Evolutionary conservation across 2,888 invertebrate species (phyloP).

Genomic region (Drepanosiphum platanoidis): DNA sequence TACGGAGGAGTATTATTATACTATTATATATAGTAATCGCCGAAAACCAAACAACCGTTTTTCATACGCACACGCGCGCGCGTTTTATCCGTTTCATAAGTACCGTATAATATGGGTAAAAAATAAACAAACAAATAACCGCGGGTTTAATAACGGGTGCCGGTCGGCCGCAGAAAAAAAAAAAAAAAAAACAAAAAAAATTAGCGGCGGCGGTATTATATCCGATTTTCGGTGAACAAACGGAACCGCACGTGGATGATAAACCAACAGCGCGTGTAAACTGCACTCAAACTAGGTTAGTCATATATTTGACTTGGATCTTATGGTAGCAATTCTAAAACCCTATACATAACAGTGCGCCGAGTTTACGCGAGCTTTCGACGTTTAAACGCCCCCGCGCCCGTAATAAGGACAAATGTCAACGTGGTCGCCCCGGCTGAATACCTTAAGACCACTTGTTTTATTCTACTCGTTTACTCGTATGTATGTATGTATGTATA

Average conservation of each 20-base stretch:
- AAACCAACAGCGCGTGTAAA: constrained; percentile 27
- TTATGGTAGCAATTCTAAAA: constrained; percentile 5
- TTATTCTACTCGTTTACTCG: no score
- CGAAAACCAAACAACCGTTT: no score
- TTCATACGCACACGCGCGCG: background rate
- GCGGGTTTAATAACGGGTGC: background rate
- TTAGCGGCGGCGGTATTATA: background rate
- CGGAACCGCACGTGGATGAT: constrained; percentile 17
- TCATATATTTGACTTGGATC: constrained; percentile 27
- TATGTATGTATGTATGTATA: no score
- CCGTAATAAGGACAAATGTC: constrained; percentile 27
- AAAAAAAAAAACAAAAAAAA: no score
- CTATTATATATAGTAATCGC: background rate
- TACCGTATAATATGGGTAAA: background rate
- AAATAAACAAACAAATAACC: background rate
- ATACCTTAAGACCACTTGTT: background rate
- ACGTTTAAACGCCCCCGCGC: background rate
- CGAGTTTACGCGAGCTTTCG: constrained; percentile 2
- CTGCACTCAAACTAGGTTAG: constrained; percentile 11
- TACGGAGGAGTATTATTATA: no score
- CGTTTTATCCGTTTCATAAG: background rate
- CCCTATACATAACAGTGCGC: background rate
- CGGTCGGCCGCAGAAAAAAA: background rate
- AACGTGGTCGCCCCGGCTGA: background rate
- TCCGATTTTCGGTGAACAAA: constrained; percentile 33